phyloP scores from a whole-genome alignment of 2,113 vertebrate genomes.

The Suricata suricatta region DNA sequence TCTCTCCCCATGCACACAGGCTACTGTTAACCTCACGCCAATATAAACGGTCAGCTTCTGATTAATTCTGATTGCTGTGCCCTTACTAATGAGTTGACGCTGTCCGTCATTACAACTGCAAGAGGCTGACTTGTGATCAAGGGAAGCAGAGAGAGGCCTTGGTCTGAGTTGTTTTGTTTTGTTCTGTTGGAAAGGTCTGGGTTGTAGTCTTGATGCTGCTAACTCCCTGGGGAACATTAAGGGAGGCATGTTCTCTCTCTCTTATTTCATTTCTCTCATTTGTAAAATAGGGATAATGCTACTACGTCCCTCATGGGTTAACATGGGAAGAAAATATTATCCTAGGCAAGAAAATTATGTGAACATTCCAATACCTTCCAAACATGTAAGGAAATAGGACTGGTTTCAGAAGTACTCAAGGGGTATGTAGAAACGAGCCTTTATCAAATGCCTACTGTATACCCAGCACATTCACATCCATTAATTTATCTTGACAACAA shows the following conservation, averaged over 20 bases:
- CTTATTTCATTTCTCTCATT: slow-evolving; percentile 30
- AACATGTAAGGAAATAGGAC: not conserved
- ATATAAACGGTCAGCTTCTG: slow-evolving; percentile 22
- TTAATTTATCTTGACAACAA: slow-evolving; percentile 40
- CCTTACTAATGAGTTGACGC: slow-evolving; percentile 17
- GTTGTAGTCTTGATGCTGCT: slow-evolving; percentile 16
- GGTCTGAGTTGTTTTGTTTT: not conserved
- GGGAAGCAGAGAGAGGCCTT: slow-evolving; percentile 17
- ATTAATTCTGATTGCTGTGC: slow-evolving; percentile 19
- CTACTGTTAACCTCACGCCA: not conserved
- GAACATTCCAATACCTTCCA: not conserved
- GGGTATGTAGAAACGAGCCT: not conserved
- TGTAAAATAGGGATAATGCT: slow-evolving; percentile 15
- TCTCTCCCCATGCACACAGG: not conserved
- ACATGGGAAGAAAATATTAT: slow-evolving; percentile 23
- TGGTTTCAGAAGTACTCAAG: slow-evolving; percentile 25
- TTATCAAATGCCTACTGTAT: not conserved
- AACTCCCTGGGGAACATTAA: slow-evolving; percentile 2
- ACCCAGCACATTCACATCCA: not conserved
- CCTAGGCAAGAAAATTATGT: slow-evolving; percentile 40
- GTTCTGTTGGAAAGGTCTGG: not conserved
- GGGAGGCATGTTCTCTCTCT: not conserved
- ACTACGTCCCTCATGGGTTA: not conserved
- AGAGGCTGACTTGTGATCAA: slow-evolving; percentile 19
- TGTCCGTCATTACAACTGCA: not conserved